Conservation (phyloP, 2,888 invertebrate genomes). For the Troglohyphantes excavatus region DNA sequence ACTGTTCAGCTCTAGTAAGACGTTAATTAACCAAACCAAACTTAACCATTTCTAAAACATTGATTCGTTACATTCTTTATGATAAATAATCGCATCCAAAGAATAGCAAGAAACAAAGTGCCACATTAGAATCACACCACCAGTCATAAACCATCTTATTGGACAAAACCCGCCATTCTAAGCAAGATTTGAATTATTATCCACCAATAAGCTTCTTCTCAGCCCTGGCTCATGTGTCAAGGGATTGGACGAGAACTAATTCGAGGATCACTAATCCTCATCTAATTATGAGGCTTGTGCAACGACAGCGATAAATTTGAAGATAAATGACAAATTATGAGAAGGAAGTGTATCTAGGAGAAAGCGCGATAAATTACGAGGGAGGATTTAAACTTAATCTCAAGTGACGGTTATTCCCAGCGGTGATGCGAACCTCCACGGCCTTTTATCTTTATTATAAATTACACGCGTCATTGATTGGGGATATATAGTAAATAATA, state of each 20-base stretch:
- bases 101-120: no score
- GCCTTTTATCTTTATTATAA: no score
- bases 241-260: slow-evolving; percentile 22
- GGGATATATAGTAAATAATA: no score
- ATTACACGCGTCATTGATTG: no score
- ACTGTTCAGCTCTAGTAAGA: no score
- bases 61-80: no score
- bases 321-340: slow-evolving; percentile 62
- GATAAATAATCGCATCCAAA: no score
- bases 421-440: not conserved
- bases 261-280: slow-evolving; percentile 34
- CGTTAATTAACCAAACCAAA: no score
- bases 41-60: no score
- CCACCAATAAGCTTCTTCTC: not conserved
- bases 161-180: not conserved
- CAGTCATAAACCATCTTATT: not conserved
- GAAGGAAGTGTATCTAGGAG: not conserved
- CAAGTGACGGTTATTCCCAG: not conserved
- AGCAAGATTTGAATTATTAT: not conserved
- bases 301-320: slow-evolving; percentile 22
- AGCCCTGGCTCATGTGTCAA: not conserved
- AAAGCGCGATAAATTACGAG: slow-evolving; percentile 11
- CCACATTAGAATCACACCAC: not conserved
- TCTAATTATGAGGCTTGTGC: slow-evolving; percentile 34
- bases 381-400: slow-evolving; percentile 51